Evolutionary conservation across 2,113 vertebrate species (phyloP).

Genomic region (Chaetura pelagica): DNA sequence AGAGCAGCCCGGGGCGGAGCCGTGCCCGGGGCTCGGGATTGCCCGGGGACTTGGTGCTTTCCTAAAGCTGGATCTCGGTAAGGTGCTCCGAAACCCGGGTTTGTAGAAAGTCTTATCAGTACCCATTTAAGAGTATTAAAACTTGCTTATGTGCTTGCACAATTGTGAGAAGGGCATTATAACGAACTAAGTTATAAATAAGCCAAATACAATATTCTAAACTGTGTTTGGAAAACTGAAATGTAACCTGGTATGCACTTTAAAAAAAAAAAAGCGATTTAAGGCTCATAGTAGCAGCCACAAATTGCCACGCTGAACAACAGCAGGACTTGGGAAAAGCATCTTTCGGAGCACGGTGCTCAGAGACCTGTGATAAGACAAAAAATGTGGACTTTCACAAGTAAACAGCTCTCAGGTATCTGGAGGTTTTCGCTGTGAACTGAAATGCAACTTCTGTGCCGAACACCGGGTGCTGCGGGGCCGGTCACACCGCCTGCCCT

Average conservation of each 20-base stretch:
- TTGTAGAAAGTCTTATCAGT: background rate
- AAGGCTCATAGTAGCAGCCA: background rate
- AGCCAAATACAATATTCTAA: background rate
- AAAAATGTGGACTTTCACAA: background rate
- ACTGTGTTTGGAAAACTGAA: background rate
- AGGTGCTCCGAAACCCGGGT: too few species aligned
- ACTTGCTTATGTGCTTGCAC: fast-evolving
- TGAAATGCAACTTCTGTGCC: background rate
- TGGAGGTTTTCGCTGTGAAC: background rate
- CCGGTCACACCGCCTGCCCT: background rate
- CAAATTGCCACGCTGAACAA: background rate
- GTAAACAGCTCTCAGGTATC: background rate
- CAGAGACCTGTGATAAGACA: background rate
- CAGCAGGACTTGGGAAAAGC: background rate
- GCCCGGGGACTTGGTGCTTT: fast-evolving
- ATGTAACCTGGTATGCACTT: too few species aligned
- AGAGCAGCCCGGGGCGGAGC: background rate
- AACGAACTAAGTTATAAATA: background rate
- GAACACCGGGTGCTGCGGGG: background rate
- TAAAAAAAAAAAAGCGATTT: background rate
- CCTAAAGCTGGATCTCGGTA: background rate
- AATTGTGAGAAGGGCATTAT: fast-evolving
- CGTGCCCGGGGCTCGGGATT: fast-evolving
- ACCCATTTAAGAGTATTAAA: fast-evolving
- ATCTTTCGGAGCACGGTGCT: background rate